Conservation (phyloP, 2,797 vertebrate species). For the Cirrhinus molitorella region DNA sequence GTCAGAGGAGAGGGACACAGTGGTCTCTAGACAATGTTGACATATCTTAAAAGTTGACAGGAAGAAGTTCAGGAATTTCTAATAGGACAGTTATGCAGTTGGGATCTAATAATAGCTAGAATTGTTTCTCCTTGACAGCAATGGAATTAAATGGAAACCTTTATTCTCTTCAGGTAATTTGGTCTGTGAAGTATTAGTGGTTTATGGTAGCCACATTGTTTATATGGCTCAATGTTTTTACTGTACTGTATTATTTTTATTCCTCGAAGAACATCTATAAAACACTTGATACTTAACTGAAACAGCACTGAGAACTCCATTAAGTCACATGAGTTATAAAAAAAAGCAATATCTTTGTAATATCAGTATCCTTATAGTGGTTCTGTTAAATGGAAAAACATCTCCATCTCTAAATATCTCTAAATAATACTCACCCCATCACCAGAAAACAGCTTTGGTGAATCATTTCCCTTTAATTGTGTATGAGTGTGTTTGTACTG, state of each 20-base stretch:
- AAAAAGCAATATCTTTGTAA: neutral
- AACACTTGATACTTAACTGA: neutral
- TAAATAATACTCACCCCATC: slow-evolving; percentile 7
- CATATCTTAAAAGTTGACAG: slow-evolving; percentile 22
- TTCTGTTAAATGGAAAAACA: slow-evolving; percentile 23
- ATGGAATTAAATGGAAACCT: neutral
- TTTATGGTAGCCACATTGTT: neutral
- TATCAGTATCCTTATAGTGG: neutral
- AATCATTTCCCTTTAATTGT: slow-evolving; percentile 27
- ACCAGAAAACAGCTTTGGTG: slow-evolving; percentile 15
- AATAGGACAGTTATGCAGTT: neutral
- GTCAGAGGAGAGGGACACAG: slow-evolving; percentile 1
- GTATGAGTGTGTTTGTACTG: slow-evolving; percentile 36
- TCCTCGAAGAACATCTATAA: neutral
- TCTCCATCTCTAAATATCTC: neutral
- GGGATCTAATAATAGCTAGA: neutral
- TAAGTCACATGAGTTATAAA: slow-evolving; percentile 1
- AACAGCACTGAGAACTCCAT: neutral
- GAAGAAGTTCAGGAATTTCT: neutral
- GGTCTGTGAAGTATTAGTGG: neutral
- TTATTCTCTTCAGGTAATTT: neutral
- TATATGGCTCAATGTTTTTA: neutral
- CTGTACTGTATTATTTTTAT: neutral
- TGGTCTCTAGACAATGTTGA: slow-evolving; percentile 23
- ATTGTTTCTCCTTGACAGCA: neutral